Base-by-base conservation (phyloP, 2,888 invertebrate genomes). In the Dromius quadrimaculatus region DNA sequence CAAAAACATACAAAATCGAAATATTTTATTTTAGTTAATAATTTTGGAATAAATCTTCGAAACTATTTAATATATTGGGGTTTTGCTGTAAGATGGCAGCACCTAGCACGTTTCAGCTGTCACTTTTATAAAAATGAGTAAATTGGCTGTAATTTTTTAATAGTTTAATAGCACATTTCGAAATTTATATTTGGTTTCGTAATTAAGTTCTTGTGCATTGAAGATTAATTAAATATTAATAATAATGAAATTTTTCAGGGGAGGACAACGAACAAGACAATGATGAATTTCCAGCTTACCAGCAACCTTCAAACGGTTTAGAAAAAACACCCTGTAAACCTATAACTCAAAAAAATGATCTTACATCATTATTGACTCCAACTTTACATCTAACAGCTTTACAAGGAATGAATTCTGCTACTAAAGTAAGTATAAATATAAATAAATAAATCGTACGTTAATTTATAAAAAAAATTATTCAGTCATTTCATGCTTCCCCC, bases 321-420 rank as follows among this genome's bases (percentile, higher is more conserved):
- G 73, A 74, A 41, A 74, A 76, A 72, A 79, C 79, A 9, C 80
- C 77, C 22, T 62, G 75, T 22, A 77, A 72, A 64, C 66, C 74
- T 19, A 61, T 71, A 19, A 73, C 76, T n/a, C 74, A 74, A 59
- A 59, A 72, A n/a, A 78, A 78, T 1, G 78, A 79, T 50, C 76
- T 81, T 2, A 81, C 81, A 72, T 80, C 81, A 71, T 83, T 85
- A 75, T 75, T 85, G 38, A 85, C 85, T 2, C 85, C 85, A 0
- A 79, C 84, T 70, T 81, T 82, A 1, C 84, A 84, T 73, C 77
- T 85, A 22, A 77, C 84, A 68, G 77, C 83, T 23, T 75, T 83
- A 19, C 82, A 81, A 73, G 81, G 79, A 73, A 77, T 82, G 65
- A 77, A 79, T 71, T 80, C 80, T 2, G 78, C 75, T 23, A 77